Conservation (phyloP, 2,797 vertebrate genomes). For the Halcyon leucocephala region DNA sequence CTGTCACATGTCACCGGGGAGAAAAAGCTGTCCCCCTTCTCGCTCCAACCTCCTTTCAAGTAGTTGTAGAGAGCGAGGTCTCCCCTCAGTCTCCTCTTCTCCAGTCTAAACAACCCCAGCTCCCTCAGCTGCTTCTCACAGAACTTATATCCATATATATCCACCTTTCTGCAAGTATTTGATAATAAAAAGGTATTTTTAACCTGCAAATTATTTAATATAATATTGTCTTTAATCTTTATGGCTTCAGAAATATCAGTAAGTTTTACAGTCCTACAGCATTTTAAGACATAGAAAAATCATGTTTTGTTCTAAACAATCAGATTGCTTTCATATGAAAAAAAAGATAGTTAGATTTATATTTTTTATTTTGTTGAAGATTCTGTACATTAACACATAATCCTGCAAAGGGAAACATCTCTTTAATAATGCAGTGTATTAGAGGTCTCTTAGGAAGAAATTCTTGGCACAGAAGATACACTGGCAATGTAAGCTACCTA, state of each 20-base stretch:
- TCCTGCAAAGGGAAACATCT: neutral
- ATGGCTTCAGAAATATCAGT: neutral
- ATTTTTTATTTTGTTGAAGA: neutral
- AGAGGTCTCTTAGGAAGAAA: neutral
- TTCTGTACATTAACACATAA: neutral
- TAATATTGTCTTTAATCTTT: neutral
- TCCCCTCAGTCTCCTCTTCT: too few species aligned
- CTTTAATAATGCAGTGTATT: neutral
- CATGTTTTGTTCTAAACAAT: neutral
- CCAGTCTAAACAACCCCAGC: too few species aligned
- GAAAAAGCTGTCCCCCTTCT: too few species aligned
- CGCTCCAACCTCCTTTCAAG: too few species aligned
- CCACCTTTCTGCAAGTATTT: neutral
- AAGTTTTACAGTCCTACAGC: neutral
- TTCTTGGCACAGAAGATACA: neutral
- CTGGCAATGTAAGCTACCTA: neutral
- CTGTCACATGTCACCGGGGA: too few species aligned
- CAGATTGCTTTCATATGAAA: neutral
- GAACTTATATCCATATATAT: too few species aligned
- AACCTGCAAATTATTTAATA: neutral
- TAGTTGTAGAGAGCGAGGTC: too few species aligned
- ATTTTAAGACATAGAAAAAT: neutral
- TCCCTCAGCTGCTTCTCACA: too few species aligned
- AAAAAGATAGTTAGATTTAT: neutral
- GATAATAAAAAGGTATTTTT: constrained; percentile 35